These are phyloP conservation scores for Pedicia rivosa DNA, from an alignment of 2,888 invertebrate genomes.

Conservation along the genomic window DNA sequence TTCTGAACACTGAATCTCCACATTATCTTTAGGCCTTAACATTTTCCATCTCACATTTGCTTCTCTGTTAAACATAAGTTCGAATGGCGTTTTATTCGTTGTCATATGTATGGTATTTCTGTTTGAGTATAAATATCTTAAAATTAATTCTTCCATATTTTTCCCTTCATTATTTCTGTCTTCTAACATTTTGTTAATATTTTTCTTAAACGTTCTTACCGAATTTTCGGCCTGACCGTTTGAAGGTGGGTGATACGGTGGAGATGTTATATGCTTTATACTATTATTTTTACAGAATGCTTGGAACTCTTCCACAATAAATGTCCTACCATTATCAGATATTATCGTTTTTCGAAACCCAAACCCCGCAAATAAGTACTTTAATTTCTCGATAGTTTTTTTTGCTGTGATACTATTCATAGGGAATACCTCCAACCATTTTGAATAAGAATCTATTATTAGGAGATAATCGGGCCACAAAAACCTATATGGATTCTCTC, in stretches of 20 bases:
- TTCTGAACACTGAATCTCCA: background rate
- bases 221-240: constrained; percentile 2
- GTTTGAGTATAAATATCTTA: background rate
- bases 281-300: constrained; percentile 11
- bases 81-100: background rate
- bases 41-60: background rate
- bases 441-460: constrained; percentile 13
- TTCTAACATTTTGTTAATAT: background rate
- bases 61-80: background rate
- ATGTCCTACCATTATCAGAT: constrained; percentile 14
- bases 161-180: background rate
- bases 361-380: constrained; percentile 13
- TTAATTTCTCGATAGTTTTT: constrained; percentile 9
- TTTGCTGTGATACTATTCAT: constrained; percentile 6
- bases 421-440: constrained; percentile 11
- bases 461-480: constrained; percentile 1
- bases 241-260: constrained; percentile 1
- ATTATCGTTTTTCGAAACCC: constrained; percentile 12
- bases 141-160: background rate
- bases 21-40: background rate
- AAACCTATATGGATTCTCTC: constrained; percentile 11
- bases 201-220: constrained; percentile 3
- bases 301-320: constrained; percentile 11
- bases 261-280: constrained; percentile 11
- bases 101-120: background rate